A percentile compares a stretch with the other conserved stretches of the same genome.
These are phyloP conservation scores for Octodonta nipae DNA, from an alignment of 2,888 invertebrate species.

Conservation along the genomic window DNA sequence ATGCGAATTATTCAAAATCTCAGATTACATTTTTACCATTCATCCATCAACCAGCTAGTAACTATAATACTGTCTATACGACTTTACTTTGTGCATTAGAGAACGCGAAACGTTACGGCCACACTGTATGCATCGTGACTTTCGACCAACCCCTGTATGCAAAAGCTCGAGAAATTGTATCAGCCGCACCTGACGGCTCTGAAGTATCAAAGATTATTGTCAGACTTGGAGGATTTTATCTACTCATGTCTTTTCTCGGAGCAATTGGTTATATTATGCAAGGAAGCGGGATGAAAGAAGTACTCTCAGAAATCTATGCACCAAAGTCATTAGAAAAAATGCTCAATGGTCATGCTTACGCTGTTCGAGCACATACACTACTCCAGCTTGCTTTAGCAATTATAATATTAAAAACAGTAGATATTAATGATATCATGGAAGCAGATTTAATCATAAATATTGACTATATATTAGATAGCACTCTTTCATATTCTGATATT, in stretches of 20 bases:
- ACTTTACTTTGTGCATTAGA: slow-evolving; percentile 15
- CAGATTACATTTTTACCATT: slow-evolving; percentile 11
- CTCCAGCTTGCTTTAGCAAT: slow-evolving; percentile 24
- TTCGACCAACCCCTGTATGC: slow-evolving; percentile 11
- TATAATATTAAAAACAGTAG: slow-evolving; percentile 21
- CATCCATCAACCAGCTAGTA: too few species aligned
- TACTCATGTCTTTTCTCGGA: slow-evolving; percentile 29
- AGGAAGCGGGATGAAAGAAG: slow-evolving; percentile 30
- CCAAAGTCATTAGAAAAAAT: slow-evolving; percentile 21
- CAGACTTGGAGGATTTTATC: slow-evolving; percentile 22
- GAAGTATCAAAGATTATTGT: slow-evolving; percentile 23
- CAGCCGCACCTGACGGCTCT: slow-evolving; percentile 13
- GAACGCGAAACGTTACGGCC: slow-evolving; percentile 12
- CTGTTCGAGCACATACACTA: slow-evolving; percentile 19
- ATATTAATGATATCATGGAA: slow-evolving; percentile 19
- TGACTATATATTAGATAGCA: slow-evolving; percentile 18
- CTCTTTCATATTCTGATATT: slow-evolving; percentile 18
- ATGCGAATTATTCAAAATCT: slow-evolving; percentile 11
- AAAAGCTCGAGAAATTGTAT: slow-evolving; percentile 11
- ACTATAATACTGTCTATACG: too few species aligned
- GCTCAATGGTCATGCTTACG: slow-evolving; percentile 23
- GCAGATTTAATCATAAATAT: slow-evolving; percentile 17
- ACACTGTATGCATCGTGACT: slow-evolving; percentile 13
- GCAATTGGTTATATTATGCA: slow-evolving; percentile 29
- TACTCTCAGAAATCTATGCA: slow-evolving; percentile 15